These are phyloP conservation scores for Pseudochaenichthys georgianus DNA, from an alignment of 2,797 vertebrate genomes.

Conservation along the genomic window DNA sequence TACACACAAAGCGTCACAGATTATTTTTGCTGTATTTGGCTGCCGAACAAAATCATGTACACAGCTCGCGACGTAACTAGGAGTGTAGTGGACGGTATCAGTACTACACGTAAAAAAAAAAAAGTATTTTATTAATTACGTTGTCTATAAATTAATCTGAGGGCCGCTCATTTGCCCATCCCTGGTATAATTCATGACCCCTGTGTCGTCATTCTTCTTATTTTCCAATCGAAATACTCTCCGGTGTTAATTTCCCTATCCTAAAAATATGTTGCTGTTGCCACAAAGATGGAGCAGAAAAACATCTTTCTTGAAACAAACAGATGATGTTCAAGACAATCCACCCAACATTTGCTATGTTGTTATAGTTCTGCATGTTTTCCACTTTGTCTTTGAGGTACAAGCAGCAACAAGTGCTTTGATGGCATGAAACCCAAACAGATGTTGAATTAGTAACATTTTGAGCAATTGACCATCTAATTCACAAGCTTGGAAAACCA, in stretches of 20 bases:
- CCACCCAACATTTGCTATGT: conserved; percentile 48
- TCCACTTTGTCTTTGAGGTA: conserved; percentile 58
- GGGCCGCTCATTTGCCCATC: too few relatives aligned
- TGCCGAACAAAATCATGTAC: too few relatives aligned
- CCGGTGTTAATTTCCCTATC: conserved; percentile 61
- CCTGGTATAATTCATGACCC: conserved; percentile 69
- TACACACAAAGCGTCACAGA: too few relatives aligned
- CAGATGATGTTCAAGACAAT: conserved; percentile 63
- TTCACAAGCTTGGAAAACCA: conserved; percentile 53
- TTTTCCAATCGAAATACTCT: conserved; percentile 55
- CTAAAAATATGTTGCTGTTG: conserved; percentile 71
- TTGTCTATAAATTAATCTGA: too few relatives aligned
- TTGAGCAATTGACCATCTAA: conserved; percentile 57
- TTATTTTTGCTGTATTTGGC: too few relatives aligned
- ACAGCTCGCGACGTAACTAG: too few relatives aligned
- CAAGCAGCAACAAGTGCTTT: conserved; percentile 54
- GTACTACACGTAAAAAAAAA: too few relatives aligned
- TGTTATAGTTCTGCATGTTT: conserved; percentile 51
- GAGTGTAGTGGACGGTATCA: too few relatives aligned
- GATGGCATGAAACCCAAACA: conserved; percentile 47
- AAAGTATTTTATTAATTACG: too few relatives aligned
- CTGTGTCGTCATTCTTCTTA: conserved; percentile 62
- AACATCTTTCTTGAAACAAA: conserved; percentile 69
- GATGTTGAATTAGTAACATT: conserved; percentile 65
- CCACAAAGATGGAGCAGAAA: conserved; percentile 76